A percentile compares a stretch with the other conserved stretches of the same genome.
phyloP scores from a whole-genome alignment of 2,113 vertebrate genomes.

The Trichechus manatus region DNA sequence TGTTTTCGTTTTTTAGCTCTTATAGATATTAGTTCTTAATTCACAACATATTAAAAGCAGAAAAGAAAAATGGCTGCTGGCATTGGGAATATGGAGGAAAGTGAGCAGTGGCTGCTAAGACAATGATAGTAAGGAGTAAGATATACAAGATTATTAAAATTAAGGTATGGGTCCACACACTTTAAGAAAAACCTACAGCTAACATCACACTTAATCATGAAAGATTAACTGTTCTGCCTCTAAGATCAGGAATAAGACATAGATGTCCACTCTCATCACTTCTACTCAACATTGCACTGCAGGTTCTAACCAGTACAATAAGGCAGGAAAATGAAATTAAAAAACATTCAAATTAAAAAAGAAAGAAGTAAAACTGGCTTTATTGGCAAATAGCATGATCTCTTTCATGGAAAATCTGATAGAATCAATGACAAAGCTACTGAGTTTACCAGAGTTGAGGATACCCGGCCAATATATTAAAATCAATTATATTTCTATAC shows the following conservation, averaged over 20 bases:
- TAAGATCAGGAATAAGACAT: not conserved
- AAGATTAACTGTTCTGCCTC: not conserved
- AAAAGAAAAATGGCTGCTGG: not conserved
- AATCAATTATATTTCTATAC: not conserved
- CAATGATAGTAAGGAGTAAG: not conserved
- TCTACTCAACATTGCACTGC: not conserved
- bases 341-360: not conserved
- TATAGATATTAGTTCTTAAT: not conserved
- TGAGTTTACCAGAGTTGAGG: not conserved
- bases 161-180: not conserved
- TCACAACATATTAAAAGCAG: not conserved
- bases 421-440: not conserved
- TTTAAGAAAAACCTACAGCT: not conserved
- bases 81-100: not conserved
- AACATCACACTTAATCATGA: not conserved
- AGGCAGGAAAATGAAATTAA: not conserved
- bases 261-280: too few relatives aligned
- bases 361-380: not conserved
- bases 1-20: not conserved
- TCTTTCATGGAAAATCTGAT: not conserved
- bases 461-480: not conserved
- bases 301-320: not conserved
- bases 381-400: not conserved
- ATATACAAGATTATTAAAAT: not conserved
- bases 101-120: not conserved